Base-by-base conservation (phyloP, 2,888 invertebrate genomes). In the Ennomos quercinarius region DNA sequence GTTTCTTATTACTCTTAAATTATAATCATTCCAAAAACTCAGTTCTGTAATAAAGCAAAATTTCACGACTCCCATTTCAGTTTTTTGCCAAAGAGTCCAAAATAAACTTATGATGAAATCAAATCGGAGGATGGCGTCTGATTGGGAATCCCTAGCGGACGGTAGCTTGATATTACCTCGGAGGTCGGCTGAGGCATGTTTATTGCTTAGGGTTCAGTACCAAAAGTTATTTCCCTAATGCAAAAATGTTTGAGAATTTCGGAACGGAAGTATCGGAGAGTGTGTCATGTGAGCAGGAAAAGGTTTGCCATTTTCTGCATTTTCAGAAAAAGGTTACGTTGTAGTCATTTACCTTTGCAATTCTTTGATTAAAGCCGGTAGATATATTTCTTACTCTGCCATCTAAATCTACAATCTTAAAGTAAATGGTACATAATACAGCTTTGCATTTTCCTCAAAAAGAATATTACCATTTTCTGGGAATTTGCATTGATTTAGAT, bases 111-210 rank as follows among this genome's bases (percentile, higher is more conserved):
- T 52, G 10, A 44, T 8, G 9, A 45, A 35, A 53, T 53, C 53
- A 55, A 43, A 48, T 38, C 42, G 11, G 37, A 46, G 42, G 46
- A 9, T 17, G 40, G 53, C 47, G 47, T 36, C 55, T 56, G 55
- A 56, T 49, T 49, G 48, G 35, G 43, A 56, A 39, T 49, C 55
- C 55, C 48, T 49, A 5, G 43, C 13, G 43, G 27, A 8, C 41
- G 12, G 37, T 27, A 27, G 27, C 27, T 27, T n/a, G 36, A 41
- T 34, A 56, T 56, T 41, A 35, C 48, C 35, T 37, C 10, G n/a
- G 47, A 43, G 4, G 27, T 42, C 54, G 34, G 17, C 10, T 11
- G 38, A 42, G 27, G 4, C 46, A 37, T 38, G 9, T 45, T 45
- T 42, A 55, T 27, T 38, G 34, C 37, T 38, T 40, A 53, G 12